These are phyloP conservation scores for Sebastes schlegelii DNA, from an alignment of 2,113 vertebrate species.

Conservation along the genomic window DNA sequence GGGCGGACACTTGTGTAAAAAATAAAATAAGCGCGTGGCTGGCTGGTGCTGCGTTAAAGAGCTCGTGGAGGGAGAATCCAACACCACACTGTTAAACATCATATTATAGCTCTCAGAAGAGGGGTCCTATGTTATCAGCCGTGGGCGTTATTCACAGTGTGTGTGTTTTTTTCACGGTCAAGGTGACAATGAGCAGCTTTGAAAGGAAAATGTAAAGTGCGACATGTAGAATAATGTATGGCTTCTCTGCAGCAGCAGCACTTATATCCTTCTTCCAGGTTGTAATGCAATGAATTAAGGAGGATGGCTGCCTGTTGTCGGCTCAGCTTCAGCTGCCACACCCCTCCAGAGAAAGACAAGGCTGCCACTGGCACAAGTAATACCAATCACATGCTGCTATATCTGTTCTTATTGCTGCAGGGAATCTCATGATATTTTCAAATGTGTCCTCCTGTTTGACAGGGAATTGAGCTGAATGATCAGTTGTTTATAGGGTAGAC, in stretches of 20 bases:
- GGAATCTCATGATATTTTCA: conserved; percentile 2
- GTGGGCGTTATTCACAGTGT: conserved; percentile 15
- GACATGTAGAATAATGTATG: conserved; percentile 4
- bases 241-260: conserved; percentile 15
- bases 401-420: not conserved
- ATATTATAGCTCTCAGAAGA: too few relatives aligned
- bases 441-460: not conserved
- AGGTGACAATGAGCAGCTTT: not conserved
- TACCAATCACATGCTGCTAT: conserved; percentile 6
- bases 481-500: not conserved
- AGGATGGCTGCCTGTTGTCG: conserved; percentile 23
- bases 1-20: conserved; percentile 16
- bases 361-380: not conserved
- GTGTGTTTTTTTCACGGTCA: not conserved
- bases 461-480: not conserved
- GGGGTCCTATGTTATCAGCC: not conserved
- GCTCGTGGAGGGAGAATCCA: not conserved
- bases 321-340: conserved; percentile 66
- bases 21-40: not conserved
- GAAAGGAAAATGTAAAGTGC: not conserved
- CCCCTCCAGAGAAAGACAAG: conserved; percentile 64
- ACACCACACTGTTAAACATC: not conserved
- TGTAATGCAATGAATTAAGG: not conserved
- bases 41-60: not conserved
- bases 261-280: not conserved